Conservation (phyloP, 2,113 vertebrate genomes). For the Crypturellus undulatus region DNA sequence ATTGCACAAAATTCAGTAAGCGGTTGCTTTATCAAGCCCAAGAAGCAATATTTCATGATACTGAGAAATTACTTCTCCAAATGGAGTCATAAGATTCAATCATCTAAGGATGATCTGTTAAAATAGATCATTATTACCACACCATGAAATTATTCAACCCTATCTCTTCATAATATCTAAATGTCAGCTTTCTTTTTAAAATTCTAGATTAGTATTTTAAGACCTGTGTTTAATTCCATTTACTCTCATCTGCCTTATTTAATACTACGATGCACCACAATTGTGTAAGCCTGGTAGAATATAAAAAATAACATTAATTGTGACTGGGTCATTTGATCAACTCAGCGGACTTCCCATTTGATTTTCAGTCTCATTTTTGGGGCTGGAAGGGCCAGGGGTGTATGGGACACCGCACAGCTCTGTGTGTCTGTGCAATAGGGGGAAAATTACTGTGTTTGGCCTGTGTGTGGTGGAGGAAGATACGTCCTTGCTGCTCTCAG, state of each 20-base stretch:
- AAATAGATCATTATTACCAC: background rate
- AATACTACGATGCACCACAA: background rate
- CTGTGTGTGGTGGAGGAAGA: background rate
- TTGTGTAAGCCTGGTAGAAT: background rate
- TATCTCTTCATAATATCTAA: background rate
- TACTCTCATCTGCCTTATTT: background rate
- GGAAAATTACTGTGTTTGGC: background rate
- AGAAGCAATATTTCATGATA: background rate
- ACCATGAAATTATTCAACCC: background rate
- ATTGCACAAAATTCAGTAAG: background rate
- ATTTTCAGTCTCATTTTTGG: background rate
- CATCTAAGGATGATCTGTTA: background rate
- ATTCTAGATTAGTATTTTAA: background rate
- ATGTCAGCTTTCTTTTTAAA: background rate
- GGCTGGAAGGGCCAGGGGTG: background rate
- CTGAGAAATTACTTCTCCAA: background rate
- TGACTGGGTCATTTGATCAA: background rate
- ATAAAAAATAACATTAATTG: background rate
- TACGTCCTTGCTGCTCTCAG: background rate
- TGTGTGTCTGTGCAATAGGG: accelerated
- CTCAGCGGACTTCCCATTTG: background rate
- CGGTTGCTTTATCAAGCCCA: background rate
- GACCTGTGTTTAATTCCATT: background rate
- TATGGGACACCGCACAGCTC: accelerated
- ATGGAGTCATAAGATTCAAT: background rate